Base-by-base conservation (phyloP, 2,113 vertebrate species). In the Macquaria ambigua region DNA sequence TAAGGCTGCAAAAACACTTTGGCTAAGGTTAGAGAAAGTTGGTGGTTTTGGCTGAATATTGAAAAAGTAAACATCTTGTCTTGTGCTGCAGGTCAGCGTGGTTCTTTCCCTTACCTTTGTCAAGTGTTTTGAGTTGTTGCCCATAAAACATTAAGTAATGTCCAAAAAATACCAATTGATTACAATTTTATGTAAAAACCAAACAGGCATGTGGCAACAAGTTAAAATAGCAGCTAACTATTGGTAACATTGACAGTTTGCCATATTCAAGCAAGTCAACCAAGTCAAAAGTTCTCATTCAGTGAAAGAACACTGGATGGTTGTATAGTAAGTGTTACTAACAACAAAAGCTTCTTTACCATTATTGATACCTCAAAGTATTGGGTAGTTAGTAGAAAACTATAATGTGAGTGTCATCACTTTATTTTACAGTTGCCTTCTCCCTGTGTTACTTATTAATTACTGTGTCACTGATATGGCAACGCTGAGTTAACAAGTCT, bases 401-500 rank as follows among this genome's bases (percentile, higher is more conserved):
- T 80, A 75, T 56, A 20, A 69, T 69, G 41, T 15, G 15, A 23
- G 50, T n/a, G 74, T 77, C 77, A 77, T 68, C 67, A 81, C 37
- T 81, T 59, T n/a, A 28, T 74, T 70, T 74, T n/a, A 46, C 50
- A 43, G 7, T 23, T 58, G 3, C 59, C n/a, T 63, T 82, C 48
- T 41, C 48, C 28, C 16, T 16, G 25, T 28, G 53, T 55, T 73
- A 62, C 74, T 78, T 69, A 55, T 66, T 83, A 74, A 83, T 77
- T 74, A 53, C n/a, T 59, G 37, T 2, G 58, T 62, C n/a, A 18
- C 52, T 73, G 67, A 77, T 76, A 77, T 50, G 48, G n/a, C 43
- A 55, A 31, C 31, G 77, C 74, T 78, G 77, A 74, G 56, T 63
- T 80, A 81, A 79, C 76, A 55, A 67, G 61, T 71, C 41, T 52